Evolutionary conservation across 1,140 invertebrate genomes (phyloP).

Genomic region (Conopomorpha cramerella): DNA sequence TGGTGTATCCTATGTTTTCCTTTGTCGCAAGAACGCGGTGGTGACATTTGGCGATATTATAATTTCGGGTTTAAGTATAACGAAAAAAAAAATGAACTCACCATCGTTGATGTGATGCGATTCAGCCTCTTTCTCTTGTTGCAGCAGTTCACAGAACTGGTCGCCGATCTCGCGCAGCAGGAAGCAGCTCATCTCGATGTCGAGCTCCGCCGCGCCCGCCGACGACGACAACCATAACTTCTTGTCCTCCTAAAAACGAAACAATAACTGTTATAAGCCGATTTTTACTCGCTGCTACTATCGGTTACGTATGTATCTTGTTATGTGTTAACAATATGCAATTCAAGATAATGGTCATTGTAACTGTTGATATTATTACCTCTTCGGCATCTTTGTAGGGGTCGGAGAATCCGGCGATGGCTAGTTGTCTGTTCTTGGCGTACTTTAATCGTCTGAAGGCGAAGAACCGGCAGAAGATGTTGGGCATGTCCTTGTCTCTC

Average conservation of each 20-base stretch:
- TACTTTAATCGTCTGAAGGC: slow-evolving; percentile 91
- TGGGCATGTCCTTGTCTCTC: slow-evolving; percentile 81
- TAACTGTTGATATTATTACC: too few relatives aligned
- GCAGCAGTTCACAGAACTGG: slow-evolving; percentile 93
- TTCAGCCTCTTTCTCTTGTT: slow-evolving; percentile 88
- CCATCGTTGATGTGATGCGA: slow-evolving; percentile 77
- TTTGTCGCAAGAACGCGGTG: too few relatives aligned
- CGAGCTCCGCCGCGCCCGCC: slow-evolving; percentile 67
- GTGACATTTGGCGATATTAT: too few relatives aligned
- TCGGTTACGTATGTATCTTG: too few relatives aligned
- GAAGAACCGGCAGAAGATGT: slow-evolving; percentile 96
- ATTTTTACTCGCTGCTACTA: too few relatives aligned
- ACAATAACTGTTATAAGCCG: slow-evolving; percentile 9
- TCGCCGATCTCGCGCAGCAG: slow-evolving; percentile 91
- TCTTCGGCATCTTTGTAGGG: slow-evolving; percentile 84
- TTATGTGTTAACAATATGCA: too few relatives aligned
- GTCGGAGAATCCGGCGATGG: slow-evolving; percentile 94
- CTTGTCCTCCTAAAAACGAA: slow-evolving; percentile 74
- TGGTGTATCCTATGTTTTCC: too few relatives aligned
- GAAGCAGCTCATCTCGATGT: slow-evolving; percentile 88
- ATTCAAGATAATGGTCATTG: too few relatives aligned
- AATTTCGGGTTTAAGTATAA: too few relatives aligned
- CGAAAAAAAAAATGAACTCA: slow-evolving; percentile 34
- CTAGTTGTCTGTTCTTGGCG: slow-evolving; percentile 86
- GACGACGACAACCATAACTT: slow-evolving; percentile 81